Percentiles rank a stretch among this genome's conserved stretches.
phyloP scores from a whole-genome alignment of 2,888 invertebrate species.

The Drosophila demipolita region DNA sequence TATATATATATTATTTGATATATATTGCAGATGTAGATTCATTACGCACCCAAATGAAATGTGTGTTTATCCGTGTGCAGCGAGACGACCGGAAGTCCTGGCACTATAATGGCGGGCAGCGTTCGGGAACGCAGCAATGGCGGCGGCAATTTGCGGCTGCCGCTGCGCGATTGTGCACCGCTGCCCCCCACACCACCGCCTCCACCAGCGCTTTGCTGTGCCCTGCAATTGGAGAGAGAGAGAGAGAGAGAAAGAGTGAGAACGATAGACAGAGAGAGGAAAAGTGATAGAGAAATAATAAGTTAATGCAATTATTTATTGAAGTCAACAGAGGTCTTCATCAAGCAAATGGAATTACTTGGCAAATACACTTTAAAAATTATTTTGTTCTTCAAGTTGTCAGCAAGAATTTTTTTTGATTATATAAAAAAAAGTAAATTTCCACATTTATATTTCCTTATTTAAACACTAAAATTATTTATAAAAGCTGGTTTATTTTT shows the following conservation, averaged over 20 bases:
- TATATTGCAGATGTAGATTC: conserved; percentile 9
- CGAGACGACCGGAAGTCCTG: conserved; percentile 91
- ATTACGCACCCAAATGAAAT: conserved; percentile 86
- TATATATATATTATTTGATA: neutral
- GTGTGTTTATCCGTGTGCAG: conserved; percentile 91
- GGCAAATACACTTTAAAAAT: conserved; percentile 3
- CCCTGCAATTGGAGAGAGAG: conserved; percentile 78
- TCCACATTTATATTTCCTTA: neutral
- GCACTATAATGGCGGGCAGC: conserved; percentile 94
- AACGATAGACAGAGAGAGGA: conserved; percentile 1
- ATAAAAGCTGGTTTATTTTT: too few species aligned
- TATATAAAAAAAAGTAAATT: too few species aligned
- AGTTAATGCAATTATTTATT: conserved; percentile 71
- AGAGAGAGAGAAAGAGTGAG: neutral
- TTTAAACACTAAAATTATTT: neutral
- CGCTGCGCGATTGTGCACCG: conserved; percentile 76
- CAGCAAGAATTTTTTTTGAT: neutral
- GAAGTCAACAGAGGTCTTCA: conserved; percentile 40
- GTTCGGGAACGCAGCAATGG: conserved; percentile 94
- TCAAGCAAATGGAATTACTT: conserved; percentile 69
- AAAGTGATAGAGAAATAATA: conserved; percentile 44
- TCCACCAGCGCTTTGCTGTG: conserved; percentile 86
- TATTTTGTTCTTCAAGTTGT: neutral
- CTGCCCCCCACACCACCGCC: conserved; percentile 25
- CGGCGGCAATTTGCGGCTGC: conserved; percentile 87